Conservation (phyloP, 2,113 vertebrate genomes). For the Chlorodrepanis virens region DNA sequence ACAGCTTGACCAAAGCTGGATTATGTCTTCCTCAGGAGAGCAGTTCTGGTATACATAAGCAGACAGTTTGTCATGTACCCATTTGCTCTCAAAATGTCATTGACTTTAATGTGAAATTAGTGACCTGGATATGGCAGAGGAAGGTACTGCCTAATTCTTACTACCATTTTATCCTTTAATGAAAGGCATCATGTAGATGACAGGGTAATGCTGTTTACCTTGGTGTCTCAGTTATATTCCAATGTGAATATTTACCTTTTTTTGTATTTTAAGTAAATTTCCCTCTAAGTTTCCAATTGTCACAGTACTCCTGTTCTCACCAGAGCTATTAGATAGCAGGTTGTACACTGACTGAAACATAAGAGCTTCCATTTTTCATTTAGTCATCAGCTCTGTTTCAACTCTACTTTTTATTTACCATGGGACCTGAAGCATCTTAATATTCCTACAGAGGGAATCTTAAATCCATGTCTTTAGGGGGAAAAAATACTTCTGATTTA, state of each 20-base stretch:
- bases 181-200: not conserved
- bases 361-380: not conserved
- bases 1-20: conserved; percentile 11
- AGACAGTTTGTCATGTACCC: not conserved
- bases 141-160: not conserved
- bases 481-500: not conserved
- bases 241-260: not conserved
- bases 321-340: not conserved
- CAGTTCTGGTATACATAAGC: not conserved
- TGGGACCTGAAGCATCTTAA: not conserved
- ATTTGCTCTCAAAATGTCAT: conserved; percentile 9
- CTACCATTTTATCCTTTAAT: not conserved
- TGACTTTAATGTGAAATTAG: not conserved
- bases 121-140: not conserved
- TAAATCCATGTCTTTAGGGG: not conserved
- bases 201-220: not conserved
- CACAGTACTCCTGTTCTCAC: not conserved
- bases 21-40: not conserved
- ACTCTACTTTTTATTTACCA: not conserved
- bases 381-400: not conserved
- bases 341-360: not conserved
- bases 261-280: not conserved
- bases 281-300: not conserved
- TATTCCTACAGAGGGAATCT: not conserved
- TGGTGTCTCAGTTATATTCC: not conserved